These are phyloP conservation scores for Solenopsis fugax DNA, from an alignment of 1,140 invertebrate genomes.

Conservation along the genomic window DNA sequence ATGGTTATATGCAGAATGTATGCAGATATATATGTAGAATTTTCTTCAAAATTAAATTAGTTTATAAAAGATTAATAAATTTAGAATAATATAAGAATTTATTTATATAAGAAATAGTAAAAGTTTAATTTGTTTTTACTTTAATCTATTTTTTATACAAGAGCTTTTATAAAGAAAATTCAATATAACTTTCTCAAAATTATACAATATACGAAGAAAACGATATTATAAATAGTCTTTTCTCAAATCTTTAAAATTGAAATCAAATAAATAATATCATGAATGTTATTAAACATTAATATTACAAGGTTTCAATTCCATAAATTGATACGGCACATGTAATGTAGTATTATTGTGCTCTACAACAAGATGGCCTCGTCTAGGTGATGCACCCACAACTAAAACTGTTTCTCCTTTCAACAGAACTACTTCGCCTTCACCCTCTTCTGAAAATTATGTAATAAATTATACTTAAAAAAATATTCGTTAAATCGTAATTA, in stretches of 20 bases:
- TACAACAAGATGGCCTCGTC: slow-evolving; percentile 93
- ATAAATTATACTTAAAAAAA: slow-evolving; percentile 11
- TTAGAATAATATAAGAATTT: not conserved
- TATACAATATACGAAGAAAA: not conserved
- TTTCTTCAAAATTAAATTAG: not conserved
- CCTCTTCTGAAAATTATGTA: slow-evolving; percentile 86
- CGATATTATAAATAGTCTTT: slow-evolving; percentile 2
- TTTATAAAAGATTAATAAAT: slow-evolving; percentile 8
- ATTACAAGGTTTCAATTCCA: slow-evolving; percentile 91
- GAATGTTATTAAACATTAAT: slow-evolving; percentile 82
- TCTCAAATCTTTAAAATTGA: slow-evolving; percentile 3
- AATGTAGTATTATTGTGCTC: slow-evolving; percentile 93
- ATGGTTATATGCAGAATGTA: no score
- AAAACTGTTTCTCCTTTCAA: slow-evolving; percentile 94
- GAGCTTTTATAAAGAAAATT: not conserved
- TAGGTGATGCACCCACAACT: slow-evolving; percentile 93
- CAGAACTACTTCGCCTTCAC: slow-evolving; percentile 88
- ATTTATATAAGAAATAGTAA: not conserved
- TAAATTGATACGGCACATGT: slow-evolving; percentile 95
- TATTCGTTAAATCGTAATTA: not conserved
- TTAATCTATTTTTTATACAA: not conserved
- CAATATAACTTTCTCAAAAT: slow-evolving; percentile 1
- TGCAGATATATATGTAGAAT: no score
- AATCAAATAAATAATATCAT: slow-evolving; percentile 66
- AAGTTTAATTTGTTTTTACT: not conserved